Percentiles rank a stretch among this genome's conserved stretches.
These are phyloP conservation scores for Drosophila mettleri DNA, from an alignment of 2,888 invertebrate species.

Conservation along the genomic window DNA sequence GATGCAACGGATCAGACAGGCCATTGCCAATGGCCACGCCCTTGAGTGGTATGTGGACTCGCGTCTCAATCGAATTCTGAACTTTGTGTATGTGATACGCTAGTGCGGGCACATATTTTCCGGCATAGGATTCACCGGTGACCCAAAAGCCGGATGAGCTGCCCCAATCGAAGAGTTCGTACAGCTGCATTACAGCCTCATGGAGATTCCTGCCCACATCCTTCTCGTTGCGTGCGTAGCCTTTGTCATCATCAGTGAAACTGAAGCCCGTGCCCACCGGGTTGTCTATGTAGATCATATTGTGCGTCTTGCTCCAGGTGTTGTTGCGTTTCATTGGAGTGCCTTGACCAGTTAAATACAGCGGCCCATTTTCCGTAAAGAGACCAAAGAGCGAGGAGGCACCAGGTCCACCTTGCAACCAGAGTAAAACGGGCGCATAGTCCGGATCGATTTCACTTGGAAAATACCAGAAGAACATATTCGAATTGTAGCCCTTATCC, in stretches of 20 bases:
- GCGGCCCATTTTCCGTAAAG: constrained; percentile 94
- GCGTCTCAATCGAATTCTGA: constrained; percentile 83
- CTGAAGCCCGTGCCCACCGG: constrained; percentile 97
- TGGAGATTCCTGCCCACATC: constrained; percentile 93
- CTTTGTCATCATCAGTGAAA: constrained; percentile 91
- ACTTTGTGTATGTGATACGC: constrained; percentile 87
- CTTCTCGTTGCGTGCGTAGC: constrained; percentile 92
- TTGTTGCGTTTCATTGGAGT: constrained; percentile 88
- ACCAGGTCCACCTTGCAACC: constrained; percentile 95
- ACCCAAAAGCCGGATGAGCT: constrained; percentile 92
- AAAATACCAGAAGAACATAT: constrained; percentile 97
- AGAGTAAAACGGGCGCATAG: constrained; percentile 90
- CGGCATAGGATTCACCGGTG: constrained; percentile 95
- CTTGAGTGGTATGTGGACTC: constrained; percentile 83
- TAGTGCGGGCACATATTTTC: constrained; percentile 91
- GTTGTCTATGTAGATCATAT: constrained; percentile 95
- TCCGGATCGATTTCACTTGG: constrained; percentile 87
- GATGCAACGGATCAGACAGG: constrained; percentile 91
- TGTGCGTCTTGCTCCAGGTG: constrained; percentile 91
- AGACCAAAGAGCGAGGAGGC: constrained; percentile 92
- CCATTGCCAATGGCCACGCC: constrained; percentile 91
- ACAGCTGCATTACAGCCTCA: constrained; percentile 92
- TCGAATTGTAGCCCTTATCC: constrained; percentile 90
- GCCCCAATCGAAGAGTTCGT: constrained; percentile 91
- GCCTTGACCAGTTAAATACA: constrained; percentile 86